Evolutionary conservation across 2,797 vertebrate genomes (phyloP).

Genomic region (Pipistrellus nathusii): DNA sequence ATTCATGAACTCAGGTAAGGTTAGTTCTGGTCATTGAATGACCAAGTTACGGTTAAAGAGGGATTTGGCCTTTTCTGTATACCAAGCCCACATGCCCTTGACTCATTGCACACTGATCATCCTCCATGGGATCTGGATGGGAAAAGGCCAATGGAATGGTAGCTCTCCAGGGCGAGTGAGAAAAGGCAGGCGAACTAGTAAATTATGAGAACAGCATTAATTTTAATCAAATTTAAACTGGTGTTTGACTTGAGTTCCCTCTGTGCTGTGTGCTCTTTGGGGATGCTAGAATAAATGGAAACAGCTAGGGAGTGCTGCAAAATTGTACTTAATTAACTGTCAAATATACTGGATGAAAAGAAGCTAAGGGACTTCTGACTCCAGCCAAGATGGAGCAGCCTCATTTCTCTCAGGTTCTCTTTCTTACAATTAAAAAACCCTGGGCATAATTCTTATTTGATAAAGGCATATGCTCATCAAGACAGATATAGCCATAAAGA

Average conservation of each 20-base stretch:
- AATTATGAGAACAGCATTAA: not conserved
- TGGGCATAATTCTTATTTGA: slow-evolving; percentile 12
- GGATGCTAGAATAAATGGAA: not conserved
- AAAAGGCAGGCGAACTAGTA: not conserved
- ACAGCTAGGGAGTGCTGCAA: not conserved
- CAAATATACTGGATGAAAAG: not conserved
- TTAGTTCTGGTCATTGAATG: not conserved
- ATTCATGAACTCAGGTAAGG: not conserved
- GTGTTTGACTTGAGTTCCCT: not conserved
- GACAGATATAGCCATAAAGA: not conserved
- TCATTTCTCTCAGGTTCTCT: not conserved
- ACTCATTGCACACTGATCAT: not conserved
- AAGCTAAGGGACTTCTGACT: not conserved
- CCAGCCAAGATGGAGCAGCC: not conserved
- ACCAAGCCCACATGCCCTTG: not conserved
- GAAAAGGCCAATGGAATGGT: not conserved
- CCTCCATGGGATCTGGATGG: not conserved
- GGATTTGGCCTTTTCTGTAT: not conserved
- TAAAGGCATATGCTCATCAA: not conserved
- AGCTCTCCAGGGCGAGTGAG: not conserved
- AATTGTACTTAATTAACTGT: not conserved
- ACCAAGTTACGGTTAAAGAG: not conserved
- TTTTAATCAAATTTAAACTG: not conserved
- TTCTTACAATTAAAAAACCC: not conserved
- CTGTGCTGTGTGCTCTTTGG: not conserved